Evolutionary conservation across 64 coral and sea anemone species (phyloP).

Genomic region (Montipora efflorescens): DNA sequence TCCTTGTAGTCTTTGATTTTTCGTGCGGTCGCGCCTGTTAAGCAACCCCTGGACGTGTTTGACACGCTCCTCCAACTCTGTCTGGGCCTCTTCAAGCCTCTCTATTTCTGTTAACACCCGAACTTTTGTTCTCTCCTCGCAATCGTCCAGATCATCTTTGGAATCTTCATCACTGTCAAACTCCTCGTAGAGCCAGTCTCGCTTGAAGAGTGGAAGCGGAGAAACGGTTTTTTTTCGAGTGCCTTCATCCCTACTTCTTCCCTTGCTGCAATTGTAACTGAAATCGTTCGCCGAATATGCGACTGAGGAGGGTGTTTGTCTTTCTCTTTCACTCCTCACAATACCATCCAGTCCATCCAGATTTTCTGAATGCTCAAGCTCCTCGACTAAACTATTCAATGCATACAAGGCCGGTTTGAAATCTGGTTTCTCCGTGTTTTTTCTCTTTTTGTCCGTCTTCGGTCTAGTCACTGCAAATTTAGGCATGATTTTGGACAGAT

Average conservation of each 20-base stretch:
- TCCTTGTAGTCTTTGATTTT: slow-evolving; percentile 19
- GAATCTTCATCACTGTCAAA: slow-evolving; percentile 29
- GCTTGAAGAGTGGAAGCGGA: neutral
- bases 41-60: slow-evolving; percentile 16
- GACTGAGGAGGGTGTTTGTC: neutral
- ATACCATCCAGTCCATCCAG: neutral
- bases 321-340: neutral
- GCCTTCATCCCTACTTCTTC: neutral
- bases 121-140: neutral
- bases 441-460: neutral
- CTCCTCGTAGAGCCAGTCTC: neutral
- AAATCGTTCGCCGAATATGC: neutral
- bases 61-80: slow-evolving; percentile 42
- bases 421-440: neutral
- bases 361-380: slow-evolving; percentile 20
- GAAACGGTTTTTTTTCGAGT: neutral
- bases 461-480: neutral
- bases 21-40: neutral
- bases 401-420: neutral
- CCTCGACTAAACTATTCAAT: neutral
- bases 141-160: neutral
- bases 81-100: slow-evolving; percentile 37
- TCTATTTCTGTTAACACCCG: slow-evolving; percentile 28
- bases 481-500: neutral
- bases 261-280: neutral